Evolutionary conservation across 2,797 vertebrate species (phyloP).

Genomic region (Phoeniculus purpureus): DNA sequence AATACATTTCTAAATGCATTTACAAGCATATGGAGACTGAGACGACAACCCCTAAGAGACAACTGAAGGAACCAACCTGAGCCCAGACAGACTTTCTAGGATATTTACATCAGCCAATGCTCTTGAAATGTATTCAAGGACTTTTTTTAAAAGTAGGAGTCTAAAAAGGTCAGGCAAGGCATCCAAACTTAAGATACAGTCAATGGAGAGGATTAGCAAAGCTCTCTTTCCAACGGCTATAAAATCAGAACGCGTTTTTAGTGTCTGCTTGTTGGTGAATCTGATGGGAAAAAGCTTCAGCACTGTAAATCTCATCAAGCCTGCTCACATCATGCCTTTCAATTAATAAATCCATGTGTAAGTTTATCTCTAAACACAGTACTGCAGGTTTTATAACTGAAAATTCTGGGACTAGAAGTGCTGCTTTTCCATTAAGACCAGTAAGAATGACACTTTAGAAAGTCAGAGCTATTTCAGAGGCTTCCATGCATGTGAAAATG

Average conservation of each 20-base stretch:
- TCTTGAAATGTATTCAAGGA: background rate
- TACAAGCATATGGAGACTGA: background rate
- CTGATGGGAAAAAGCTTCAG: background rate
- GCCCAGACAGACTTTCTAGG: background rate
- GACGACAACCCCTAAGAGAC: background rate
- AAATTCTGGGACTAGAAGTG: background rate
- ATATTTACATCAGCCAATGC: background rate
- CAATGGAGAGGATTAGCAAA: background rate
- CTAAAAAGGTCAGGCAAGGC: background rate
- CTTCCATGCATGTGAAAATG: background rate
- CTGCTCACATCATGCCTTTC: background rate
- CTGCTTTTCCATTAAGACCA: background rate
- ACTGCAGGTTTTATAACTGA: background rate
- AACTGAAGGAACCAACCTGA: background rate
- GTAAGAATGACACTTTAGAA: background rate
- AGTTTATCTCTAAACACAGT: background rate
- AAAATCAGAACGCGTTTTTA: background rate
- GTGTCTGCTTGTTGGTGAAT: background rate
- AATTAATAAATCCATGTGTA: background rate
- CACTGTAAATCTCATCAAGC: constrained; percentile 7
- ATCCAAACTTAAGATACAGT: background rate
- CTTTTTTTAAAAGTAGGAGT: background rate
- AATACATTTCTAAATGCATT: background rate
- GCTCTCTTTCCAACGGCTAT: background rate
- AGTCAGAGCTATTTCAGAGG: background rate